Evolutionary conservation across 2,888 invertebrate genomes (phyloP), one percentile per base, ranked within the genome.

Genomic region (Reticulitermes lucifugus): DNA sequence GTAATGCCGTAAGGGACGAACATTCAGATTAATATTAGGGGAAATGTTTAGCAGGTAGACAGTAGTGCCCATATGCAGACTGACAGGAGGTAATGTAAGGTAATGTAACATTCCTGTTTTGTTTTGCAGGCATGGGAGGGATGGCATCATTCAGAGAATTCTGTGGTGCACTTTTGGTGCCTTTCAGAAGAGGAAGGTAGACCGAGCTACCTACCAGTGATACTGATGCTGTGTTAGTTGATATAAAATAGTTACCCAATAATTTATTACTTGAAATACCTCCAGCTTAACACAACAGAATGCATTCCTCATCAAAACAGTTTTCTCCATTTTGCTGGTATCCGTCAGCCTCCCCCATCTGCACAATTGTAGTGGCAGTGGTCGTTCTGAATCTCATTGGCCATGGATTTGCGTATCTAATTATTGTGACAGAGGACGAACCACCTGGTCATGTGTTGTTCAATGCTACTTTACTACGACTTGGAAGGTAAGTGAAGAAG

Each of bases 391-490:
- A 51, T 80, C 59, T 85, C 14, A 85, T 86, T 46, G 81, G 86
- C 25, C 85, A 83, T 80, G 86, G 86, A 65, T 86, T 71, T 59
- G 81, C 89, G 75, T 91, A 91, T 86, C 88, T 91, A 84, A 89
- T 90, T 41, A 89, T 91, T 25, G 88, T 91, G 22, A 89, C 91
- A 35, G 90, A 91, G 82, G 88, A 89, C 85, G 88, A 90, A 73
- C 93, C 93, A 35, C 93, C 95, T 0, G 96, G 95, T 25, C 93
- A 94, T 88, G 91, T 94, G 86, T 93, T 96, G 87, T 94, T 96
- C 90, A 96, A 96, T 90, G 95, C 96, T 51, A 96, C 96, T 71
- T 95, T 96, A 83, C 95, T 95, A 88, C 95, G 95, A 89, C 92
- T 96, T 83, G 96, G 96, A 88, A 96, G 81, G 81, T 81, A 70